phyloP scores from a whole-genome alignment of 1,140 invertebrate species.

The Zaprionus camerounensis region DNA sequence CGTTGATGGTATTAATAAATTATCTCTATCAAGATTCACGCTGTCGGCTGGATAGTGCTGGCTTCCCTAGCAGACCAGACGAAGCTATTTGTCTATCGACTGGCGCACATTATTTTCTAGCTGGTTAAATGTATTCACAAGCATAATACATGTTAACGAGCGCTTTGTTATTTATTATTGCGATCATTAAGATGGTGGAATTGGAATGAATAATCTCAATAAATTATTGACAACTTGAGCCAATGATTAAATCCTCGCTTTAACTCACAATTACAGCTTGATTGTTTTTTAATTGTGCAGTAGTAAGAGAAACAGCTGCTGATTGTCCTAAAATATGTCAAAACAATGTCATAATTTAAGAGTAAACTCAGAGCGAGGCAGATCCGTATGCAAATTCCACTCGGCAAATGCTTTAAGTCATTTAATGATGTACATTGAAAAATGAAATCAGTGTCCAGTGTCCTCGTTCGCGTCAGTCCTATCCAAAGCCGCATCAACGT shows the following conservation, averaged over 20 bases:
- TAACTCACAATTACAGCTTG: not conserved
- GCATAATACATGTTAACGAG: slow-evolving; percentile 70
- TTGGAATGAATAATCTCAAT: slow-evolving; percentile 28
- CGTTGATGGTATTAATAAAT: slow-evolving; percentile 82
- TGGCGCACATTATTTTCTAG: slow-evolving; percentile 75
- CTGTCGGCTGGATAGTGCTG: slow-evolving; percentile 34
- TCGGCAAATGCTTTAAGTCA: slow-evolving; percentile 60
- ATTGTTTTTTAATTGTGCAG: not conserved
- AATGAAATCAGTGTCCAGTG: slow-evolving; percentile 35
- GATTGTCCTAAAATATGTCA: not conserved
- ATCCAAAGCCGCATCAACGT: slow-evolving; percentile 42
- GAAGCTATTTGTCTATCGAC: slow-evolving; percentile 69
- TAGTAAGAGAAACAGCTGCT: not conserved
- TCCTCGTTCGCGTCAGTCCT: slow-evolving; percentile 6
- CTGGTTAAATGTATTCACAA: slow-evolving; percentile 78
- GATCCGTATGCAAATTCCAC: slow-evolving; percentile 4
- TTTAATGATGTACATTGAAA: slow-evolving; percentile 51
- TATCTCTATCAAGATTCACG: slow-evolving; percentile 78
- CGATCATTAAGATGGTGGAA: slow-evolving; percentile 37
- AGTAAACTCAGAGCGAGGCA: not conserved
- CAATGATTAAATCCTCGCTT: not conserved
- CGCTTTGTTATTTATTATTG: slow-evolving; percentile 59
- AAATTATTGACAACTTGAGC: slow-evolving; percentile 27
- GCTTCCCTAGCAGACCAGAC: slow-evolving; percentile 47
- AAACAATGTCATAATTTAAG: not conserved